Percentiles rank a stretch among this genome's conserved stretches.
These are phyloP conservation scores for Nomada fucata DNA, from an alignment of 2,888 invertebrate species.

Conservation along the genomic window DNA sequence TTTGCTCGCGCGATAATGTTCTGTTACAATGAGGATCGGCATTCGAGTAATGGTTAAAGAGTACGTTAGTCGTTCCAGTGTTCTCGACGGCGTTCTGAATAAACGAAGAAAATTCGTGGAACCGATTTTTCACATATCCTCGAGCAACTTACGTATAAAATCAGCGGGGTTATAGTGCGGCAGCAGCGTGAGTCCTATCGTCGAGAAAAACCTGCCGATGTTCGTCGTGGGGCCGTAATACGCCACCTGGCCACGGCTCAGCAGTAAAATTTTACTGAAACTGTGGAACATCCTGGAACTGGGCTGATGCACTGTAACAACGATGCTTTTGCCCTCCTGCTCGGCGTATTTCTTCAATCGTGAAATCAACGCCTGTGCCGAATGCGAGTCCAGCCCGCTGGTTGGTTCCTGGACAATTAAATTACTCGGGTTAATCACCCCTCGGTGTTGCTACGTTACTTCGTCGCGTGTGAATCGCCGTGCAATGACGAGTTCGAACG, in stretches of 20 bases:
- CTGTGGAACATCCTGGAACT: conserved; percentile 94
- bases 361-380: conserved; percentile 90
- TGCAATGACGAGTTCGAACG: no score
- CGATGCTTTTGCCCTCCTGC: conserved; percentile 91
- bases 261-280: conserved; percentile 90
- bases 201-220: conserved; percentile 90
- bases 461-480: no score
- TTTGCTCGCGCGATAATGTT: no score
- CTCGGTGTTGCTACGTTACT: no score
- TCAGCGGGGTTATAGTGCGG: conserved; percentile 94
- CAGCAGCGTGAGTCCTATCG: conserved; percentile 89
- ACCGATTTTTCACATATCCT: not conserved
- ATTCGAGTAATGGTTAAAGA: no score
- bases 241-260: conserved; percentile 90
- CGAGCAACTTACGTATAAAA: conserved; percentile 89
- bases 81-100: no score
- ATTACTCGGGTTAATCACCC: no score
- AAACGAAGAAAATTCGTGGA: no score
- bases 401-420: conserved; percentile 89
- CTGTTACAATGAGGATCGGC: no score
- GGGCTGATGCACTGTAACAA: conserved; percentile 93
- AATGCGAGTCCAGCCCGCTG: conserved; percentile 92
- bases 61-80: no score
- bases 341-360: conserved; percentile 90
- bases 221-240: conserved; percentile 90